Conservation (phyloP, 2,797 vertebrate genomes). For the Pempheris klunzingeri region DNA sequence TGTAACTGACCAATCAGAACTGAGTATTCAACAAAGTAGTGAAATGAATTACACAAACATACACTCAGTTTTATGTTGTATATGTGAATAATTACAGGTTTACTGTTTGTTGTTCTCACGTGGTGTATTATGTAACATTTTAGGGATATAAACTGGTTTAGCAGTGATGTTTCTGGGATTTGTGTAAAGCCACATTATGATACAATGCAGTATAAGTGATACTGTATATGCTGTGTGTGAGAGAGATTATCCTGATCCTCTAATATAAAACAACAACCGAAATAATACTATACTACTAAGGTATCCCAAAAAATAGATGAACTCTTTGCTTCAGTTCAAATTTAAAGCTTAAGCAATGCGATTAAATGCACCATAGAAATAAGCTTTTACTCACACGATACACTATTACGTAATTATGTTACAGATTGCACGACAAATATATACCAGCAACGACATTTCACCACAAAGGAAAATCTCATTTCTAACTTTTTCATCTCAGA, state of each 20-base stretch:
- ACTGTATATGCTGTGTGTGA: constrained; percentile 20
- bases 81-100: not conserved
- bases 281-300: constrained; percentile 19
- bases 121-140: not conserved
- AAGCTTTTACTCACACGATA: not conserved
- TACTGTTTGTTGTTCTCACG: not conserved
- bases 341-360: constrained; percentile 1
- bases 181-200: not conserved
- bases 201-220: constrained; percentile 5
- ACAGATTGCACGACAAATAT: not conserved
- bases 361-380: not conserved
- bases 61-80: not conserved
- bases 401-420: constrained; percentile 9
- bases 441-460: not conserved
- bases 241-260: constrained; percentile 58
- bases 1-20: no score
- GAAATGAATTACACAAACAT: not conserved
- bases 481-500: not conserved
- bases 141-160: not conserved
- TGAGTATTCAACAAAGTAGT: no score
- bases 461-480: not conserved
- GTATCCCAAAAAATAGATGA: constrained; percentile 4
- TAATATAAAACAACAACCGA: not conserved
- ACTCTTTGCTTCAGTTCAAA: constrained; percentile 8
- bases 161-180: not conserved